Conservation (phyloP, 2,113 vertebrate species). For the Cyprinodon brontotheroides region DNA sequence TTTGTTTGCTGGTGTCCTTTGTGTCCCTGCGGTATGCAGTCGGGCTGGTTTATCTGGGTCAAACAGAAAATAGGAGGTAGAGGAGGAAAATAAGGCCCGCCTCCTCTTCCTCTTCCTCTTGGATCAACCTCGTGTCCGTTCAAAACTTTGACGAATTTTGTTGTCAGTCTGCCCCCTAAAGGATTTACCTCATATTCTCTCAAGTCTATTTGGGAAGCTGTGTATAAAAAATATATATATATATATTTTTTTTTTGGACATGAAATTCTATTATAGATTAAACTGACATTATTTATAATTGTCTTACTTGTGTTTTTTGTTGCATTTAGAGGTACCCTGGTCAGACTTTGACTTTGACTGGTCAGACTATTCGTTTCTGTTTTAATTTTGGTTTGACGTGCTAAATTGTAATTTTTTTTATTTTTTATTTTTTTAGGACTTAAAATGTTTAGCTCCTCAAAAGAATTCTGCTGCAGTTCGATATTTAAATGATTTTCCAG, state of each 20-base stretch:
- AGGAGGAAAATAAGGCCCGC: constrained; percentile 18
- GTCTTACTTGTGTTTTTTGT: no score
- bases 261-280: neutral
- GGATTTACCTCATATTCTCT: constrained; percentile 3
- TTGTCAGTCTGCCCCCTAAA: constrained; percentile 59
- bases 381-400: neutral
- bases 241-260: no score
- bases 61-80: constrained; percentile 15
- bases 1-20: constrained; percentile 19
- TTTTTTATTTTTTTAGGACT: neutral
- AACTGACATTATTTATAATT: neutral
- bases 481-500: no score
- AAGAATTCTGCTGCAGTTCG: no score
- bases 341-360: neutral
- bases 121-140: neutral
- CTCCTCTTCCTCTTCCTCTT: constrained; percentile 17
- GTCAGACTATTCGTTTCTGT: neutral
- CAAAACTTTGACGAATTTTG: neutral
- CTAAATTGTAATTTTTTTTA: no score
- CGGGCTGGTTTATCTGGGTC: constrained; percentile 60
- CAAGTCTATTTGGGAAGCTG: neutral
- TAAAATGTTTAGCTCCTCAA: no score
- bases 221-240: no score
- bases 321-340: neutral
- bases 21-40: constrained; percentile 54